Percentiles rank a stretch among this genome's conserved stretches.
Conservation (phyloP, 2,888 invertebrate genomes). For the Clivina fossor region DNA sequence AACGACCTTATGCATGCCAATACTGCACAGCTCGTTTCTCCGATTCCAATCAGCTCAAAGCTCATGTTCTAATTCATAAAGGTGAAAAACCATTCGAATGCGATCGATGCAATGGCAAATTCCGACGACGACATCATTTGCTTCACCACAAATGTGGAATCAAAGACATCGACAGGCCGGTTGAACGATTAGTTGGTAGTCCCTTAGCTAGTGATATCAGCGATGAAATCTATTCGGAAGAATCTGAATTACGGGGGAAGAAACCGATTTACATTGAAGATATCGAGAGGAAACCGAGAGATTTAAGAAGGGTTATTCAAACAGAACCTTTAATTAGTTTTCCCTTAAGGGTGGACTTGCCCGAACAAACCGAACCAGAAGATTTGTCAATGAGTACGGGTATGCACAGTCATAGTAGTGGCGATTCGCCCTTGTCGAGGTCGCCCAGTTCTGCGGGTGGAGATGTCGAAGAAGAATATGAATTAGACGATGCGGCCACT, state of each 20-base stretch:
- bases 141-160: conserved; percentile 80
- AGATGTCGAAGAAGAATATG: conserved; percentile 59
- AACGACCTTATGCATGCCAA: conserved; percentile 85
- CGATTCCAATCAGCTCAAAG: conserved; percentile 89
- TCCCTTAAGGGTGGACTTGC: conserved; percentile 53
- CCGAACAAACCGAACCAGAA: conserved; percentile 90
- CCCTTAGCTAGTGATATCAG: conserved; percentile 43
- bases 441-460: conserved; percentile 55
- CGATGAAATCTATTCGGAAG: conserved; percentile 43
- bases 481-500: conserved; percentile 58
- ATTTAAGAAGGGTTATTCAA: conserved; percentile 58
- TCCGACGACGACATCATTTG: conserved; percentile 83
- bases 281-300: conserved; percentile 54
- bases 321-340: conserved; percentile 51
- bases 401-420: conserved; percentile 56
- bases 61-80: conserved; percentile 85
- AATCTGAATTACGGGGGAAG: conserved; percentile 39
- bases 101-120: conserved; percentile 74
- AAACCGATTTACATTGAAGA: conserved; percentile 43
- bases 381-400: conserved; percentile 76
- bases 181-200: too few relatives aligned
- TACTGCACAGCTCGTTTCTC: conserved; percentile 85
- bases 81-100: conserved; percentile 89
- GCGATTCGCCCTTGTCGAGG: conserved; percentile 48
- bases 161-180: conserved; percentile 50